These are phyloP conservation scores for Pardalotus punctatus DNA, from an alignment of 2,113 vertebrate genomes.

Conservation along the genomic window DNA sequence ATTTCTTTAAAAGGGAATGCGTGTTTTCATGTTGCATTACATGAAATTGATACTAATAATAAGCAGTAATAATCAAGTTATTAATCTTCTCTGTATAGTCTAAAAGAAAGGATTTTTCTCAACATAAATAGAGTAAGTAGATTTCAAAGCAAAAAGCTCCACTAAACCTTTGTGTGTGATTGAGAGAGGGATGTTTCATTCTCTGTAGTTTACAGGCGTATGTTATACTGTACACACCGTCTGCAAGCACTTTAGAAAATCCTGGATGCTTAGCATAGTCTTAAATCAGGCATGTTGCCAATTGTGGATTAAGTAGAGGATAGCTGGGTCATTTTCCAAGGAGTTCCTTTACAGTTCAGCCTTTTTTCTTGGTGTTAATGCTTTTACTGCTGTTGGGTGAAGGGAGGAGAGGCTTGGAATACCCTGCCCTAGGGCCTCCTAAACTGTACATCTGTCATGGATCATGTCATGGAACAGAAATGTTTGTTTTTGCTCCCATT, in stretches of 20 bases:
- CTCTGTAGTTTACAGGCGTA: not conserved
- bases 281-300: constrained; percentile 51
- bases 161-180: not conserved
- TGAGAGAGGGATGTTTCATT: not conserved
- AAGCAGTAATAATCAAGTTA: constrained; percentile 12
- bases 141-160: not conserved
- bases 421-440: constrained; percentile 54
- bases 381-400: constrained; percentile 37
- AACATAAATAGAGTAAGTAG: not conserved
- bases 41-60: constrained; percentile 38
- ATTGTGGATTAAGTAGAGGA: constrained; percentile 42
- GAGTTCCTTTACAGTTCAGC: constrained; percentile 56
- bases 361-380: constrained; percentile 54
- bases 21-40: not conserved
- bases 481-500: constrained; percentile 75
- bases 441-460: constrained; percentile 64
- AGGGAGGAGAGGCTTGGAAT: constrained; percentile 43
- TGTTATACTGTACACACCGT: constrained; percentile 6
- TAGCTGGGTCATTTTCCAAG: constrained; percentile 42
- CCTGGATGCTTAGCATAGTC: constrained; percentile 32
- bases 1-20: not conserved
- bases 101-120: not conserved
- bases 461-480: constrained; percentile 71
- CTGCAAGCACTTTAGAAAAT: constrained; percentile 55
- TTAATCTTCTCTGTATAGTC: not conserved